phyloP scores from a whole-genome alignment of 2,888 invertebrate genomes.

The Atrina japonica region DNA sequence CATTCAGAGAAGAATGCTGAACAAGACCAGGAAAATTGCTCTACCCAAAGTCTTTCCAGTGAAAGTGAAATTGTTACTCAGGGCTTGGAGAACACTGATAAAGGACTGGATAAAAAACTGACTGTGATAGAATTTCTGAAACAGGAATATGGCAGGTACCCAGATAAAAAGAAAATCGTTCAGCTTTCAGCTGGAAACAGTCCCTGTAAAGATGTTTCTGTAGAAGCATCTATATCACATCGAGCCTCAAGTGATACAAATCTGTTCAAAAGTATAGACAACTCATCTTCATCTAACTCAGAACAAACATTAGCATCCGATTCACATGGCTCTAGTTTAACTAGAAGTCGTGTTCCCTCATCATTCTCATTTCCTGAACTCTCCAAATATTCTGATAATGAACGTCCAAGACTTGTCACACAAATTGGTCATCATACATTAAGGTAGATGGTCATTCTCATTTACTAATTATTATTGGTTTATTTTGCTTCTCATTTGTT shows the following conservation, averaged over 20 bases:
- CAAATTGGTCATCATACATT: slow-evolving; percentile 74
- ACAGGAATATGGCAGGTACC: slow-evolving; percentile 60
- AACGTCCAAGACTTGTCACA: slow-evolving; percentile 68
- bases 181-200: slow-evolving; percentile 44
- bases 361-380: slow-evolving; percentile 73
- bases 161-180: slow-evolving; percentile 40
- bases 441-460: slow-evolving; percentile 59
- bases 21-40: slow-evolving; percentile 2
- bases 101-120: slow-evolving; percentile 54
- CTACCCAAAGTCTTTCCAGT: slow-evolving; percentile 50
- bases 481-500: too few species aligned
- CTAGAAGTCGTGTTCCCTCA: slow-evolving; percentile 48
- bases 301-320: slow-evolving; percentile 41
- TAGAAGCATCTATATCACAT: slow-evolving; percentile 25
- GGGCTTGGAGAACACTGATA: slow-evolving; percentile 35
- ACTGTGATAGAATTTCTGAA: slow-evolving; percentile 73
- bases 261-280: slow-evolving; percentile 46
- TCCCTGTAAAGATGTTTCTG: slow-evolving; percentile 26
- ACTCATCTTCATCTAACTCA: slow-evolving; percentile 40
- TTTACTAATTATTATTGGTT: too few species aligned
- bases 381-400: slow-evolving; percentile 56
- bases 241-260: slow-evolving; percentile 71
- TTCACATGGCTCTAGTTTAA: slow-evolving; percentile 10
- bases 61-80: slow-evolving; percentile 48
- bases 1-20: neutral